Percentiles rank a stretch among this genome's conserved stretches.
Conservation (phyloP, 2,888 invertebrate species). For the Stomorhina lunata region DNA sequence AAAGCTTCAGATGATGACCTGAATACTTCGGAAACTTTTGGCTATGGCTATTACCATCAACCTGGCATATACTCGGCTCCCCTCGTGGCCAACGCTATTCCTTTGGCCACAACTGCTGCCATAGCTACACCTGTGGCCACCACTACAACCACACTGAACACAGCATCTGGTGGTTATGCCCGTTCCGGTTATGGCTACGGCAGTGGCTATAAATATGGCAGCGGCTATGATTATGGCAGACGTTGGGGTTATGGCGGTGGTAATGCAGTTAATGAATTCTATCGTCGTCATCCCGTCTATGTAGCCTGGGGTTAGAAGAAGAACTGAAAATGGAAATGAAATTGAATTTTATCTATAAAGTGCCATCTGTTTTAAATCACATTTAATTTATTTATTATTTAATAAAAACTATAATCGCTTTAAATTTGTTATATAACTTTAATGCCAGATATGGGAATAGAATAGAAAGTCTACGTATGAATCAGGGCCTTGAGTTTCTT, state of each 20-base stretch:
- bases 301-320: constrained; percentile 59
- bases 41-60: constrained; percentile 70
- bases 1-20: constrained; percentile 65
- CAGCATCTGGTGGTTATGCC: constrained; percentile 21
- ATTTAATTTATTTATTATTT: neutral
- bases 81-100: neutral
- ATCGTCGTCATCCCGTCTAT: constrained; percentile 61
- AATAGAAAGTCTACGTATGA: neutral
- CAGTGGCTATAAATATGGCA: constrained; percentile 64
- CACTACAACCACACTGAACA: neutral
- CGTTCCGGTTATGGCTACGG: constrained; percentile 66
- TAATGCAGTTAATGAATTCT: constrained; percentile 62
- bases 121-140: constrained; percentile 28
- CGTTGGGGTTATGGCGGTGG: constrained; percentile 67
- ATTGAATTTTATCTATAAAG: neutral
- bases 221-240: constrained; percentile 65
- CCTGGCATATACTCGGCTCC: constrained; percentile 58
- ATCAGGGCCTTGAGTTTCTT: no score
- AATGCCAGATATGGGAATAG: neutral
- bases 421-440: neutral
- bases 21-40: constrained; percentile 70
- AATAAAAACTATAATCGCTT: constrained; percentile 17
- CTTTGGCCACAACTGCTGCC: constrained; percentile 23
- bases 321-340: neutral
- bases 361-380: constrained; percentile 18